phyloP scores from a whole-genome alignment of 2,888 invertebrate genomes.

The Octodonta nipae region DNA sequence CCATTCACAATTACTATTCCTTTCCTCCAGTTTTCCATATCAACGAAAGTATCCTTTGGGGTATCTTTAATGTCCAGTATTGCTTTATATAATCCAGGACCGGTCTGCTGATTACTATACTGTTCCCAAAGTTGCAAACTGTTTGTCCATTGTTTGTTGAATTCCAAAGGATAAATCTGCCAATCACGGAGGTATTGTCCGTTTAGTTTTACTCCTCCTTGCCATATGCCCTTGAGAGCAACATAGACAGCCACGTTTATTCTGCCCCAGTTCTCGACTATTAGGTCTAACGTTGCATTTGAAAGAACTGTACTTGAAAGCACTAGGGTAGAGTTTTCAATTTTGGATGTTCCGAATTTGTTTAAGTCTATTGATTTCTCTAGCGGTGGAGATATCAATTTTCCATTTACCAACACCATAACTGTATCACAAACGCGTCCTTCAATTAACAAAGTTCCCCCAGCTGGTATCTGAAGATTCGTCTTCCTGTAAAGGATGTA shows the following conservation, averaged over 20 bases:
- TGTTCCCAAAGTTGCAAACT: slow-evolving; percentile 23
- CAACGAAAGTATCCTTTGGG: slow-evolving; percentile 61
- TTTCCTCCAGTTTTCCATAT: slow-evolving; percentile 71
- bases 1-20: slow-evolving; percentile 74
- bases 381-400: slow-evolving; percentile 29
- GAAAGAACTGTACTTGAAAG: slow-evolving; percentile 17
- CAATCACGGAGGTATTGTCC: slow-evolving; percentile 29
- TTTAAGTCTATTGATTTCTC: slow-evolving; percentile 20
- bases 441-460: slow-evolving; percentile 26
- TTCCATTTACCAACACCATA: slow-evolving; percentile 37
- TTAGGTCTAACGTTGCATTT: slow-evolving; percentile 29
- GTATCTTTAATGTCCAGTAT: slow-evolving; percentile 32
- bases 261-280: slow-evolving; percentile 69
- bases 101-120: slow-evolving; percentile 21
- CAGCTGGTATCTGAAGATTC: slow-evolving; percentile 19
- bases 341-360: slow-evolving; percentile 35
- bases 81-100: slow-evolving; percentile 44
- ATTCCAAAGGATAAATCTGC: slow-evolving; percentile 37
- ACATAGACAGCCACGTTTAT: slow-evolving; percentile 39
- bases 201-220: slow-evolving; percentile 35
- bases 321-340: slow-evolving; percentile 22
- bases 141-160: slow-evolving; percentile 31
- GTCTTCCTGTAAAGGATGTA: slow-evolving; percentile 39
- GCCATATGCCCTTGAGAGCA: slow-evolving; percentile 27
- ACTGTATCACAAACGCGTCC: slow-evolving; percentile 40